Conservation (phyloP, 2,888 invertebrate genomes). For the Mesorhabditis spiculigera region DNA sequence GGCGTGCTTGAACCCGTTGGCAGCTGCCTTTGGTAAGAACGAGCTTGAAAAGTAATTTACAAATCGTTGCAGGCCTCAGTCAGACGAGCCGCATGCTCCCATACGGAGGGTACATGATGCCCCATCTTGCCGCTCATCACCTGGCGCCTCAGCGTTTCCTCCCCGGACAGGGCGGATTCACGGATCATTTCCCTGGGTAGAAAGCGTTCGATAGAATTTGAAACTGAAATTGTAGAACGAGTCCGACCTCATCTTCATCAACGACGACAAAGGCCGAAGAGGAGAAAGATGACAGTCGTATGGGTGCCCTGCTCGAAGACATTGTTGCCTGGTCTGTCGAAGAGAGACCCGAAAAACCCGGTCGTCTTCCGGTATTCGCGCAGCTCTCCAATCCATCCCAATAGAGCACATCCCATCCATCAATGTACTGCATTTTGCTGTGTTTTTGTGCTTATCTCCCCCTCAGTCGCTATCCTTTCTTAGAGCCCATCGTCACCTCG, state of each 20-base stretch:
- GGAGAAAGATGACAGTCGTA: neutral
- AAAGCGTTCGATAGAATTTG: neutral
- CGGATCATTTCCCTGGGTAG: neutral
- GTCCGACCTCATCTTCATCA: constrained; percentile 5
- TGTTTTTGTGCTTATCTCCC: too few relatives aligned
- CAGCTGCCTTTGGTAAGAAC: constrained; percentile 4
- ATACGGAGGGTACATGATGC: neutral
- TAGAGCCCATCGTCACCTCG: too few relatives aligned
- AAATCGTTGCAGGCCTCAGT: neutral
- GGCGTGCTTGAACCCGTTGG: constrained; percentile 7
- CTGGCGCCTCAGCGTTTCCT: neutral
- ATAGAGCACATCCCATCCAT: too few relatives aligned
- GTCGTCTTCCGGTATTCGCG: constrained; percentile 41
- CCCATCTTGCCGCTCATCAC: too few relatives aligned
- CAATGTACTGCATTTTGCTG: too few relatives aligned
- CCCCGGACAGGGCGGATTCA: constrained; percentile 1
- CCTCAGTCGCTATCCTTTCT: too few relatives aligned
- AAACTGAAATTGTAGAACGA: neutral
- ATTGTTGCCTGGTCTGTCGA: constrained; percentile 21
- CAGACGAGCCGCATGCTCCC: neutral
- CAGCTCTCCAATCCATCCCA: constrained; percentile 30
- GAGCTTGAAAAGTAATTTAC: constrained; percentile 6
- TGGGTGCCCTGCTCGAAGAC: constrained; percentile 24
- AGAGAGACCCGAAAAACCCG: constrained; percentile 16
- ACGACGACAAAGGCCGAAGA: neutral